Evolutionary conservation across 2,888 invertebrate species (phyloP).

Genomic region (Agrotis exclamationis): DNA sequence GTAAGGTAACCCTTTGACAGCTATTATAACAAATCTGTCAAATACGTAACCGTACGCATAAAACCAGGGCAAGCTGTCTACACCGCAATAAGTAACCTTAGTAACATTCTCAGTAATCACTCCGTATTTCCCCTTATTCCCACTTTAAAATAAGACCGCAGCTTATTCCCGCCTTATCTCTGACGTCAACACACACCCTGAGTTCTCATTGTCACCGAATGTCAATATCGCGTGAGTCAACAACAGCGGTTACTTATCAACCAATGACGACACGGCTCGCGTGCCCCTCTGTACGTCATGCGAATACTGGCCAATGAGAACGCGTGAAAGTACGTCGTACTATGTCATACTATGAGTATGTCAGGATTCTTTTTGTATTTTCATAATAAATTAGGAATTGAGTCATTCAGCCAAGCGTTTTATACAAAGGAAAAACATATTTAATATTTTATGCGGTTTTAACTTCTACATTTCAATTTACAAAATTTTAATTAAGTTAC

Average conservation of each 20-base stretch:
- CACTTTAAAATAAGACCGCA: slow-evolving; percentile 18
- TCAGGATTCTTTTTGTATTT: not conserved
- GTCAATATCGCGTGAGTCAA: slow-evolving; percentile 31
- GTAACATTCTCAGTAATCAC: slow-evolving; percentile 32
- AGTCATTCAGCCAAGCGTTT: not conserved
- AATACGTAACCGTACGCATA: not conserved
- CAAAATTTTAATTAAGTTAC: not conserved
- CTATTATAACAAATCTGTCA: not conserved
- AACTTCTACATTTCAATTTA: not conserved
- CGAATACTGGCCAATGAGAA: slow-evolving; percentile 45
- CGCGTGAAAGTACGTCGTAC: slow-evolving; percentile 38
- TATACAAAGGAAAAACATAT: not conserved
- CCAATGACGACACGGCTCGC: slow-evolving; percentile 54
- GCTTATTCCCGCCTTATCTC: slow-evolving; percentile 20
- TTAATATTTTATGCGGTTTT: slow-evolving; percentile 1
- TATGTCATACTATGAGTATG: slow-evolving; percentile 38
- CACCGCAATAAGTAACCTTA: not conserved
- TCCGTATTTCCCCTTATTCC: slow-evolving; percentile 31
- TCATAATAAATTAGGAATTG: not conserved
- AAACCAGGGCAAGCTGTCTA: not conserved
- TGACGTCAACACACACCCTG: slow-evolving; percentile 39
- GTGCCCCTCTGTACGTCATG: slow-evolving; percentile 41
- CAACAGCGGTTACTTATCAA: slow-evolving; percentile 35
- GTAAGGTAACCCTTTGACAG: too few species aligned
- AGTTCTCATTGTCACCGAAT: slow-evolving; percentile 28